Base-by-base conservation (phyloP, 2,113 vertebrate genomes). In the Brachyhypopomus gauderio region DNA sequence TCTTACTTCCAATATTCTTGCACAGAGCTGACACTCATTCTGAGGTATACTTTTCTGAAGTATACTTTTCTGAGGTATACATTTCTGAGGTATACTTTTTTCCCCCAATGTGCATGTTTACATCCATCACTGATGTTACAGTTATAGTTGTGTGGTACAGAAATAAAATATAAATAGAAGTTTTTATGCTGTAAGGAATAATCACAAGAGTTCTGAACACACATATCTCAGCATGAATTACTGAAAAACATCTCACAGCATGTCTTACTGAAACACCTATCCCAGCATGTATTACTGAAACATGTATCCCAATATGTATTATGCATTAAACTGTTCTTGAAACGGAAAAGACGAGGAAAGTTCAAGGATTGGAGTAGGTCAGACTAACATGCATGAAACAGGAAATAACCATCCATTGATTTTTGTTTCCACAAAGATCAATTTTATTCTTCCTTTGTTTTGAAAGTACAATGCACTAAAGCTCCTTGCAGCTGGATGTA, bases 361-460 rank as follows among this genome's bases (percentile, higher is more conserved):
- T 93, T 92, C 91, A 92, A 91, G 88, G 87, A 90, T 90, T 89
- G 86, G 30, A 89, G 86, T 86, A 87, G 90, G 91, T 90, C 89
- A 89, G 90, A 90, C 91, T 90, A 91, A 92, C 92, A 91, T 88
- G 89, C 90, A 90, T 85, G 87, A 87, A 92, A 93, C 91, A 92
- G 93, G 93, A 94, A 94, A 94, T 93, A 90, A 91, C 91, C 89
- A 92, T 89, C 87, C 91, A 94, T 94, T 93, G 93, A 94, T 94
- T 94, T 93, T 91, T 90, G 90, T 91, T 92, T 93, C 90, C 91
- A 89, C 88, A 92, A 92, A 92, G 92, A 94, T 94, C 93, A 93
- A 94, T 94, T 93, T 92, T 90, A 91, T 93, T 93, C 90, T 93
- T 92, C 92, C 89, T 93, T 93, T 93, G 93, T 94, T 93, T 93